Percentiles rank a stretch among this genome's conserved stretches.
Conservation (phyloP, 1,140 invertebrate species). For the Papilio xuthus region DNA sequence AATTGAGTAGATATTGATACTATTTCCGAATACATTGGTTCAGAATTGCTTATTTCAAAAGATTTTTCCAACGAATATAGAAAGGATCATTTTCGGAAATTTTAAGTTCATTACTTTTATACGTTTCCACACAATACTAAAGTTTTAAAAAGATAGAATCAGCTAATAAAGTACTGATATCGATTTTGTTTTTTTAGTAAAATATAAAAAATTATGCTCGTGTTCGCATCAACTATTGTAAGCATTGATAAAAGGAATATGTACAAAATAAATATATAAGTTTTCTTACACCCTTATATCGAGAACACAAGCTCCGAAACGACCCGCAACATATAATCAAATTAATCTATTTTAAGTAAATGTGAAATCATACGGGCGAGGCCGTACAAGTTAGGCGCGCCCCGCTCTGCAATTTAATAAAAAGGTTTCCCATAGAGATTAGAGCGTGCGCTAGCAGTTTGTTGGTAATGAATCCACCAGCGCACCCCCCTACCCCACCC, state of each 20-base stretch:
- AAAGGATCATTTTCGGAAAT: neutral
- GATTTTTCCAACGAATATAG: neutral
- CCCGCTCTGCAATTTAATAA: slow-evolving; percentile 70
- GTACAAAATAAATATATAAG: neutral
- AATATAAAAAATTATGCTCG: neutral
- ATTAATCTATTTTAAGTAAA: slow-evolving; percentile 69
- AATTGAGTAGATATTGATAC: neutral
- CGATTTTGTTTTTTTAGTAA: neutral
- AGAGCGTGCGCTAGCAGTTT: slow-evolving; percentile 22
- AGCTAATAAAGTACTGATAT: neutral
- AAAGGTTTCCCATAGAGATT: slow-evolving; percentile 71
- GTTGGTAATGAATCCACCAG: slow-evolving; percentile 41
- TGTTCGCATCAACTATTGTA: neutral
- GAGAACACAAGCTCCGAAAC: neutral
- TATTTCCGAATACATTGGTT: neutral
- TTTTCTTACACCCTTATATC: slow-evolving; percentile 8
- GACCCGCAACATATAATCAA: slow-evolving; percentile 59
- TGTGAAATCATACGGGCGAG: slow-evolving; percentile 69
- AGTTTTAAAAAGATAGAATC: too few species aligned
- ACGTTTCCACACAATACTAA: too few species aligned
- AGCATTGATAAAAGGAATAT: neutral
- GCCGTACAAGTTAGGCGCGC: slow-evolving; percentile 68
- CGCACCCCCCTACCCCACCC: neutral
- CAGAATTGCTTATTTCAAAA: neutral
- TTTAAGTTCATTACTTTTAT: too few species aligned